A percentile compares a stretch with the other conserved stretches of the same genome.
phyloP scores from a whole-genome alignment of 2,113 vertebrate species.

The Corythoichthys haematopterus region DNA sequence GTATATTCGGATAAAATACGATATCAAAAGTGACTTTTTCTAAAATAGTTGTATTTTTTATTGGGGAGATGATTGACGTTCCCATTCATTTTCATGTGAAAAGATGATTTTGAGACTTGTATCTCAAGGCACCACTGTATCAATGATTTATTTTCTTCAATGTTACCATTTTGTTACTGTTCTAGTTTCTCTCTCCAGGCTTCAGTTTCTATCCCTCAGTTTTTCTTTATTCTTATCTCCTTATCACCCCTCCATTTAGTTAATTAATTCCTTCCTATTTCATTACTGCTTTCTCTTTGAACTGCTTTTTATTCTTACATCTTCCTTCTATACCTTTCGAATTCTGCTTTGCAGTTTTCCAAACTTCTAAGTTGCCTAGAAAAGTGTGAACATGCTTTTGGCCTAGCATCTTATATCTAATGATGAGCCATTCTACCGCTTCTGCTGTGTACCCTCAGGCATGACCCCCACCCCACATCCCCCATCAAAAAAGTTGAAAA shows the following conservation, averaged over 20 bases:
- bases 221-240: too few relatives aligned
- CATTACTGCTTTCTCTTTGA: too few relatives aligned
- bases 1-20: too few relatives aligned
- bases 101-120: neutral
- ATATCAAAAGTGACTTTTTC: too few relatives aligned
- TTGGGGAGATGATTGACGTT: too few relatives aligned
- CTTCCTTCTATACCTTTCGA: neutral
- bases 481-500: neutral
- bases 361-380: conserved; percentile 9
- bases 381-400: conserved; percentile 19
- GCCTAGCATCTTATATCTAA: conserved; percentile 10
- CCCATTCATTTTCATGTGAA: too few relatives aligned
- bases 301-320: too few relatives aligned
- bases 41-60: too few relatives aligned
- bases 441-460: conserved; percentile 19
- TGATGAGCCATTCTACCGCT: neutral
- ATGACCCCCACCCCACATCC: neutral
- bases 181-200: neutral
- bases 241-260: too few relatives aligned
- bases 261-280: neutral
- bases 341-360: neutral
- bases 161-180: neutral
- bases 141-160: neutral
- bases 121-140: neutral
- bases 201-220: too few relatives aligned